These are phyloP conservation scores for Sinonovacula constricta DNA, from an alignment of 1,140 invertebrate species.

Conservation along the genomic window DNA sequence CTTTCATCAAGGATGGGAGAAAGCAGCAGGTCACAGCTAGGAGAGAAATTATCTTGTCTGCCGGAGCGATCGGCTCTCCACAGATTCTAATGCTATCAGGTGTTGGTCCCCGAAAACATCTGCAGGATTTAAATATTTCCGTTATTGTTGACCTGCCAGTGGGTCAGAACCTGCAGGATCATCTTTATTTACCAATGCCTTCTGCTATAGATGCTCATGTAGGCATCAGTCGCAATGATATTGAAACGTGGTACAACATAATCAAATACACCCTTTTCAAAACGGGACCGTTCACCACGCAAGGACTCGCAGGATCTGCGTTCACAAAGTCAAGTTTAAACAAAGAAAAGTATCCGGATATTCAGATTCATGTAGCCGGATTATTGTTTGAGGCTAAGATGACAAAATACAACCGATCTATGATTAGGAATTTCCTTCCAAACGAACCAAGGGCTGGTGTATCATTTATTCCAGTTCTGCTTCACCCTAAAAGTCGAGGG, in stretches of 20 bases:
- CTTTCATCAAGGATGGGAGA: too few species aligned
- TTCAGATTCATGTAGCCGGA: neutral
- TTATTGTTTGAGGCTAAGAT: neutral
- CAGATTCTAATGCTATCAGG: conserved; percentile 82
- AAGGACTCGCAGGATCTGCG: neutral
- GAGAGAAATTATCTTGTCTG: too few species aligned
- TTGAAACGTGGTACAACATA: conserved; percentile 22
- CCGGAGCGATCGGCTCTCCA: conserved; percentile 82
- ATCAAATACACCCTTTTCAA: conserved; percentile 56
- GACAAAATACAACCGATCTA: neutral
- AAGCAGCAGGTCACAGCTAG: too few species aligned
- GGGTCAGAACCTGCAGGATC: conserved; percentile 91
- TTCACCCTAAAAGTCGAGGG: conserved; percentile 54
- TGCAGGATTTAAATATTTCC: conserved; percentile 60
- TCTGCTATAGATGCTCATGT: conserved; percentile 51
- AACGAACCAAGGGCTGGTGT: conserved; percentile 28
- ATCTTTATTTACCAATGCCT: conserved; percentile 71
- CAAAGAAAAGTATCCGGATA: conserved; percentile 2
- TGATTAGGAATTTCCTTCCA: neutral
- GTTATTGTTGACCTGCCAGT: conserved; percentile 84
- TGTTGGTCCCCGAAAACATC: conserved; percentile 81
- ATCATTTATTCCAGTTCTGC: conserved; percentile 15
- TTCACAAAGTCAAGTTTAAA: conserved; percentile 8
- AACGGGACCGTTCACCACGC: conserved; percentile 47
- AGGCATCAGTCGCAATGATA: conserved; percentile 38